Percentiles rank a stretch among this genome's conserved stretches.
Conservation (phyloP, 2,113 vertebrate genomes). For the Crotalus tigris region DNA sequence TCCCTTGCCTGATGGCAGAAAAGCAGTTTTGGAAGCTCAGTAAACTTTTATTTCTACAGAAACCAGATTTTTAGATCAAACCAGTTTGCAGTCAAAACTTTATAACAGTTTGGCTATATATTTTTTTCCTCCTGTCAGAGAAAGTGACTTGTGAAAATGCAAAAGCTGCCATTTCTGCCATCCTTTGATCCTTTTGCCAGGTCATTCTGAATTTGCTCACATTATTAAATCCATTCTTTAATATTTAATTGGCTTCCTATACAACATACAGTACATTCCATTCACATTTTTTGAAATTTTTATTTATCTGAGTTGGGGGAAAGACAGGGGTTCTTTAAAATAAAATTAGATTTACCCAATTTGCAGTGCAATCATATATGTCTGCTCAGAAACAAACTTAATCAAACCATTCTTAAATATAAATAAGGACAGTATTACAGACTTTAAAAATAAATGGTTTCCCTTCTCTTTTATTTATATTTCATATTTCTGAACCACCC, state of each 20-base stretch:
- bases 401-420: neutral
- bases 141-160: neutral
- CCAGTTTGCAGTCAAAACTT: neutral
- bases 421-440: neutral
- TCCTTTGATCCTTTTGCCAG: neutral
- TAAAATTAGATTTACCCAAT: neutral
- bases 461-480: slow-evolving; percentile 3
- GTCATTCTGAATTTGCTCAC: neutral
- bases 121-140: neutral
- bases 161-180: neutral
- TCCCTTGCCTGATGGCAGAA: neutral
- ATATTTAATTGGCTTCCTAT: neutral
- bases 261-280: neutral
- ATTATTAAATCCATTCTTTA: neutral
- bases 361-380: neutral
- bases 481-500: too few species aligned
- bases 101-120: neutral
- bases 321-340: neutral
- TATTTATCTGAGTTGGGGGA: neutral
- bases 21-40: neutral
- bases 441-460: neutral
- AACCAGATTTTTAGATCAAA: neutral
- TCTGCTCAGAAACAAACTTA: neutral
- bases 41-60: neutral
- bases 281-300: neutral